Percentiles rank a stretch among this genome's conserved stretches.
Conservation (phyloP, 2,888 invertebrate genomes). For the Heliconius cydno region DNA sequence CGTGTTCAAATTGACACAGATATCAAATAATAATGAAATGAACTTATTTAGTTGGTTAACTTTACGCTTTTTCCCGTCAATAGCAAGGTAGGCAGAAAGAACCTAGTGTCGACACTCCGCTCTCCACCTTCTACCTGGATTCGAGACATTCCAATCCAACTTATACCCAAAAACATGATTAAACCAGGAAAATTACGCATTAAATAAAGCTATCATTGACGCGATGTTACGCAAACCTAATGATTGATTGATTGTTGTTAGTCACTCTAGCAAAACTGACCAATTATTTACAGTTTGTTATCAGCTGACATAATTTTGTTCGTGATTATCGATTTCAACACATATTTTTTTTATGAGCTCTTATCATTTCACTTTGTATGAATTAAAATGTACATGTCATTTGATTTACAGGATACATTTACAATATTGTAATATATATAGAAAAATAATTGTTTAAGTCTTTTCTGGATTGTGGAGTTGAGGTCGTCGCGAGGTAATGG, state of each 20-base stretch:
- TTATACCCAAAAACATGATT: slow-evolving; percentile 49
- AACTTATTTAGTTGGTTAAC: background rate
- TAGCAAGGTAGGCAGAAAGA: too few relatives aligned
- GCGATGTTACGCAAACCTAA: slow-evolving; percentile 65
- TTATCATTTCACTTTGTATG: slow-evolving; percentile 2
- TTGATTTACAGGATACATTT: background rate
- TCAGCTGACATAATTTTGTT: slow-evolving; percentile 71
- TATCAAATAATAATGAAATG: slow-evolving; percentile 1
- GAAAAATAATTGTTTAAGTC: background rate
- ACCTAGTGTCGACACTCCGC: too few relatives aligned
- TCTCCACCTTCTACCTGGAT: too few relatives aligned
- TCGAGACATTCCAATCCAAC: slow-evolving; percentile 49
- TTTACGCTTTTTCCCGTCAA: too few relatives aligned
- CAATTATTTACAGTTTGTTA: slow-evolving; percentile 72
- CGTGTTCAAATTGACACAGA: slow-evolving; percentile 32
- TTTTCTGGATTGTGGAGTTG: background rate
- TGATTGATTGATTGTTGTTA: slow-evolving; percentile 74
- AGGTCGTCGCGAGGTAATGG: too few relatives aligned
- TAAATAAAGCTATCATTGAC: slow-evolving; percentile 58
- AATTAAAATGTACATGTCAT: slow-evolving; percentile 4
- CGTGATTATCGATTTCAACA: slow-evolving; percentile 50
- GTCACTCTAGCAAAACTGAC: slow-evolving; percentile 55
- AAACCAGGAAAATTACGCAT: slow-evolving; percentile 61
- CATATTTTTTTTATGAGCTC: background rate
- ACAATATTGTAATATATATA: background rate